phyloP scores from a whole-genome alignment of 2,888 invertebrate species.

The Papilio protenor region DNA sequence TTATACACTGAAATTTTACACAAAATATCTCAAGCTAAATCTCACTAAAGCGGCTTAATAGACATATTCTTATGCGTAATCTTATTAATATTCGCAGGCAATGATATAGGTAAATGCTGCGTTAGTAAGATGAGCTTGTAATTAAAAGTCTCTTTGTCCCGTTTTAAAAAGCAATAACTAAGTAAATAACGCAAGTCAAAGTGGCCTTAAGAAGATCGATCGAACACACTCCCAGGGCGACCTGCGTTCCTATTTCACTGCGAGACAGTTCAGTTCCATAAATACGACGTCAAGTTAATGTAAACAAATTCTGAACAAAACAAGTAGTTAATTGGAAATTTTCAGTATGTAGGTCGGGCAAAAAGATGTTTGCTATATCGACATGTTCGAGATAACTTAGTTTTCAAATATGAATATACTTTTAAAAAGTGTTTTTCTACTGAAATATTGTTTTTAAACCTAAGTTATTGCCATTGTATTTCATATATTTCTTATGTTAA shows the following conservation, averaged over 20 bases:
- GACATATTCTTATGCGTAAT: too few species aligned
- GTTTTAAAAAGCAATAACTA: neutral
- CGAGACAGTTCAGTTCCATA: constrained; percentile 1
- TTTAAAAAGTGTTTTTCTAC: too few species aligned
- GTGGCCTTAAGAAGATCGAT: neutral
- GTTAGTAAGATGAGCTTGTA: too few species aligned
- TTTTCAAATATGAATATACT: too few species aligned
- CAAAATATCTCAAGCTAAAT: neutral
- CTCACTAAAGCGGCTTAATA: neutral
- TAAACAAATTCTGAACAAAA: neutral
- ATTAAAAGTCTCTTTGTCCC: neutral
- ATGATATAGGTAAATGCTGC: too few species aligned
- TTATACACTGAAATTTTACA: neutral
- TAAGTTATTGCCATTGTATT: neutral
- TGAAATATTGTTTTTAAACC: neutral
- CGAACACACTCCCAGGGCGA: neutral
- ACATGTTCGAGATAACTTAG: too few species aligned
- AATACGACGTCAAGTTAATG: neutral
- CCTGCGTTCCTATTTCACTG: neutral
- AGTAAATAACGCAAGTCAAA: neutral
- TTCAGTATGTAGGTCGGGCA: neutral
- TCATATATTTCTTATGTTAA: neutral
- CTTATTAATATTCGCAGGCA: too few species aligned
- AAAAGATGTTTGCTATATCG: neutral
- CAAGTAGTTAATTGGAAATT: neutral